These are phyloP conservation scores for Dryadula phaetusa DNA, from an alignment of 2,888 invertebrate genomes.

Conservation along the genomic window DNA sequence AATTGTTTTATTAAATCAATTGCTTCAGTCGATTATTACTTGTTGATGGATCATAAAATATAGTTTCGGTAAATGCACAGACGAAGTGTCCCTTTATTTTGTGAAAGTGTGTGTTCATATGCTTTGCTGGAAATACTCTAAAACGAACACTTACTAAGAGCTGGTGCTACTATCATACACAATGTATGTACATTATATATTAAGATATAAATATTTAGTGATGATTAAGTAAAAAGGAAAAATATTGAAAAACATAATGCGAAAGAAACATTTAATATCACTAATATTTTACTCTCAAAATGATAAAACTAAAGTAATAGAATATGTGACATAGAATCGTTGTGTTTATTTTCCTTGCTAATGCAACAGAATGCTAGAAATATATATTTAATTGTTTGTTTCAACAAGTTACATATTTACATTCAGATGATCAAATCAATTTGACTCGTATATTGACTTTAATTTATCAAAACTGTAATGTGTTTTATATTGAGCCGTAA, in stretches of 20 bases:
- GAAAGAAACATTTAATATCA: too few species aligned
- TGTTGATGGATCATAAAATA: not conserved
- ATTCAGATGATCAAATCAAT: conserved; percentile 21
- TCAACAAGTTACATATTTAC: conserved; percentile 24
- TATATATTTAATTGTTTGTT: conserved; percentile 14
- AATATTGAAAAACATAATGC: too few species aligned
- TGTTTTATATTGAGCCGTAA: conserved; percentile 18
- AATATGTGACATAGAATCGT: too few species aligned
- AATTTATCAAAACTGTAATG: conserved; percentile 7
- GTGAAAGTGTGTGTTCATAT: not conserved
- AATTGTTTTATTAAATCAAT: not conserved
- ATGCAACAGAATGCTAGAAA: conserved; percentile 13
- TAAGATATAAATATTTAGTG: not conserved
- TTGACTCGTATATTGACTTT: conserved; percentile 21
- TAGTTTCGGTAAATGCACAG: not conserved
- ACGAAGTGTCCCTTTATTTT: not conserved
- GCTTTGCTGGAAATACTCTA: conserved; percentile 47
- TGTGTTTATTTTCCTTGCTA: not conserved
- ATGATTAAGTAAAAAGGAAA: too few species aligned
- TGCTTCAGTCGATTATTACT: not conserved
- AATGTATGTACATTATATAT: too few species aligned
- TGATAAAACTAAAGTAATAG: too few species aligned
- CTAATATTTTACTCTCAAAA: too few species aligned
- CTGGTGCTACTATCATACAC: not conserved
- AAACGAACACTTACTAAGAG: conserved; percentile 46